These are phyloP conservation scores for Stenchaetothrips biformis DNA, from an alignment of 2,888 invertebrate species.

Conservation along the genomic window DNA sequence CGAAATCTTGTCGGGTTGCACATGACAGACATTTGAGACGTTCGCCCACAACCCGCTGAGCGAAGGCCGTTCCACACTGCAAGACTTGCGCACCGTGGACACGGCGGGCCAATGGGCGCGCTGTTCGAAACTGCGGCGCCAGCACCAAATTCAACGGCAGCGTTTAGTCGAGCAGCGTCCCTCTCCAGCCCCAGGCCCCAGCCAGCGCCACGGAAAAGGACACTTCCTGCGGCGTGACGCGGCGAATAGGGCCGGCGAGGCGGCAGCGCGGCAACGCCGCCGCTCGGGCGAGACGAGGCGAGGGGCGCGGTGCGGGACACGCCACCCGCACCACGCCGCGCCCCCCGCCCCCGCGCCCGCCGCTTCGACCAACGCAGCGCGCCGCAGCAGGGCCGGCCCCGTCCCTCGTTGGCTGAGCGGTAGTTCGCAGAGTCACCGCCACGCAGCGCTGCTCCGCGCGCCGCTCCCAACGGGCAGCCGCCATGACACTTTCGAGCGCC, in stretches of 20 bases:
- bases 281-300: background rate
- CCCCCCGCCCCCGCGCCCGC: background rate
- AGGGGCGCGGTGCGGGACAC: background rate
- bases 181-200: no score
- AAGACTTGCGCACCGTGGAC: no score
- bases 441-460: background rate
- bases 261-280: background rate
- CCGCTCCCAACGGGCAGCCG: background rate
- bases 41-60: no score
- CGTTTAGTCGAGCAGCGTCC: no score
- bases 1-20: no score
- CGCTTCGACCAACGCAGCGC: background rate
- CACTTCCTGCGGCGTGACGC: background rate
- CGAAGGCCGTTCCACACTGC: no score
- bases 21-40: no score
- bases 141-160: no score
- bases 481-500: background rate
- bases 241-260: background rate
- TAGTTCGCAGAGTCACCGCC: background rate
- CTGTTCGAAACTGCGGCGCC: no score
- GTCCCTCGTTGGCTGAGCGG: background rate
- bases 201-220: background rate
- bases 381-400: background rate
- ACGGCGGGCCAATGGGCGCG: no score
- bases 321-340: background rate